Evolutionary conservation across 2,888 invertebrate species (phyloP), one percentile per base, ranked within the genome.

Genomic region (Erebia aethiops): DNA sequence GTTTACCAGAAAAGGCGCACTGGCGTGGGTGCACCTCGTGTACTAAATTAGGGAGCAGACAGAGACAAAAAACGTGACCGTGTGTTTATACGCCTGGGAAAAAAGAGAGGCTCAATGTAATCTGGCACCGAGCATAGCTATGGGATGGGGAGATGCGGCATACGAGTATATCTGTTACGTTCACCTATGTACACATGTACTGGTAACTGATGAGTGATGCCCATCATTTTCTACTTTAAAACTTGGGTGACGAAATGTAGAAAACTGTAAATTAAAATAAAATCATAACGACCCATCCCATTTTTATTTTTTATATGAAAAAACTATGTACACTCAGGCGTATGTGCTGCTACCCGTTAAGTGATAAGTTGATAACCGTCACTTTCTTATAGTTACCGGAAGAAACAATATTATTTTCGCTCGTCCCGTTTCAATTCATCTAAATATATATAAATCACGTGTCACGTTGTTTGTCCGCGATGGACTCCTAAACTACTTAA

Each of bases 1-100:
- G 91, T 93, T 92, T 92, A 91, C 91, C 86, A 86, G 83, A 87
- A 89, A 89, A 91, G 91, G 88, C 91, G 89, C 86, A 87, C 81
- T 87, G 79, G 88, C 90, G 91, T 91, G 91, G 92, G 92, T 89
- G 91, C 83, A 74, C 75, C 82, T 85, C 83, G 82, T 81, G 70
- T 75, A 88, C 90, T 90, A 90, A 89, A 91, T 91, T 91, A 85
- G 91, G 90, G 89, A 87, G 83, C 75, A 84, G 91, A 91, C 78
- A 84, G 90, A 87, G 92, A 92, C 85, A 87, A 87, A 88, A 87
- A 84, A 82, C 78, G 71, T 79, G 79, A 79, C 80, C 80, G 79
- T 79, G 84, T 83, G 85, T 84, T 82, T 75, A 79, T 43, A 74
- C 75, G 72, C 67, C 77, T 76, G 84, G 65, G 76, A 86, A 81